Conservation (phyloP, 2,888 invertebrate genomes). For the Morpho achilles region DNA sequence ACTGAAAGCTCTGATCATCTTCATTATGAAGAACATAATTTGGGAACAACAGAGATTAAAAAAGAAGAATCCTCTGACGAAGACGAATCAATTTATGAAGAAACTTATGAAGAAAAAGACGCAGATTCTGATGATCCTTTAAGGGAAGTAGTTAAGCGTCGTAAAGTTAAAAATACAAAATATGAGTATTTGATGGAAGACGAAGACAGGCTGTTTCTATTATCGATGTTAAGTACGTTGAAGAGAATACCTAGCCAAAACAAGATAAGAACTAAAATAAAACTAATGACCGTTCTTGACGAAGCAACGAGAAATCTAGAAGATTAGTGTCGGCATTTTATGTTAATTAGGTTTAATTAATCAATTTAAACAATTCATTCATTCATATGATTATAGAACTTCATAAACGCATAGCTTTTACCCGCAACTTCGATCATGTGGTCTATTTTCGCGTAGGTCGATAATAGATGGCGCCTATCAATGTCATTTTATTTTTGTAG, state of each 20-base stretch:
- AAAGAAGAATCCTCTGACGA: slow-evolving; percentile 1
- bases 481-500: too few species aligned
- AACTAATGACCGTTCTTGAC: slow-evolving; percentile 24
- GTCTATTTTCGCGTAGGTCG: too few species aligned
- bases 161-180: slow-evolving; percentile 1
- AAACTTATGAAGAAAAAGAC: background rate
- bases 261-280: slow-evolving; percentile 26
- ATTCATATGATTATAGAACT: too few species aligned
- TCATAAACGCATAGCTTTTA: too few species aligned
- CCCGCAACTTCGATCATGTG: too few species aligned
- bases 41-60: background rate
- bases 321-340: background rate
- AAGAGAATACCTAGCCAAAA: slow-evolving; percentile 21
- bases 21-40: slow-evolving; percentile 7
- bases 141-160: background rate
- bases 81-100: background rate
- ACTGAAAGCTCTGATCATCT: slow-evolving; percentile 2
- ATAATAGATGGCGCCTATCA: too few species aligned
- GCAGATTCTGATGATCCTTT: slow-evolving; percentile 8
- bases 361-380: too few species aligned
- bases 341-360: too few species aligned
- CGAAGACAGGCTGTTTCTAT: slow-evolving; percentile 22
- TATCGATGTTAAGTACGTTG: slow-evolving; percentile 24
- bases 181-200: slow-evolving; percentile 8
- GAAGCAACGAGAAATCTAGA: slow-evolving; percentile 20